These are phyloP conservation scores for Protophormia terraenovae DNA, from an alignment of 2,888 invertebrate genomes.

Conservation along the genomic window DNA sequence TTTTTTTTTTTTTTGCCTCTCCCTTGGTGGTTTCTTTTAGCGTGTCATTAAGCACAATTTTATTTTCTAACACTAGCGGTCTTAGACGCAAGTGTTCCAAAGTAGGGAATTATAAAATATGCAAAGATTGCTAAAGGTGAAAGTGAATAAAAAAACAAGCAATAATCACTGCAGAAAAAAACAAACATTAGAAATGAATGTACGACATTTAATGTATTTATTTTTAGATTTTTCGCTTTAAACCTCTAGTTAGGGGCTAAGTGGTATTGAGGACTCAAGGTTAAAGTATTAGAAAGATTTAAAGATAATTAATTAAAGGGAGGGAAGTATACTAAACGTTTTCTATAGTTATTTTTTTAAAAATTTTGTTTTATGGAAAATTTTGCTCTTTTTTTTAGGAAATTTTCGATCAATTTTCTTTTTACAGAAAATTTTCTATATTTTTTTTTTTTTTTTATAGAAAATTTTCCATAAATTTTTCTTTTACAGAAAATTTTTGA, in stretches of 20 bases:
- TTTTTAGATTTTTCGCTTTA: not conserved
- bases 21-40: not conserved
- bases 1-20: not conserved
- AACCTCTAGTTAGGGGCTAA: not conserved
- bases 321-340: too few relatives aligned
- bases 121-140: not conserved
- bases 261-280: not conserved
- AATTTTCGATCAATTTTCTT: too few relatives aligned
- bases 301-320: not conserved
- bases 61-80: not conserved
- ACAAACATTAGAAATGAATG: not conserved
- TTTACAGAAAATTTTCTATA: too few relatives aligned
- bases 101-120: not conserved
- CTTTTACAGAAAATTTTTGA: too few relatives aligned
- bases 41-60: conserved; percentile 34
- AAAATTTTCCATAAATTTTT: too few relatives aligned
- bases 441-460: too few relatives aligned
- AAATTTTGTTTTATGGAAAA: too few relatives aligned
- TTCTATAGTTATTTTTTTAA: too few relatives aligned
- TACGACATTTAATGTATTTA: not conserved
- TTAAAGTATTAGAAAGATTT: not conserved
- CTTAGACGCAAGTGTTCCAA: not conserved
- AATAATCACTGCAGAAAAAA: not conserved
- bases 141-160: not conserved
- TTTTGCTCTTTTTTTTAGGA: too few relatives aligned